phyloP scores from a whole-genome alignment of 1,140 invertebrate genomes.

The Leguminivora glycinivorella region DNA sequence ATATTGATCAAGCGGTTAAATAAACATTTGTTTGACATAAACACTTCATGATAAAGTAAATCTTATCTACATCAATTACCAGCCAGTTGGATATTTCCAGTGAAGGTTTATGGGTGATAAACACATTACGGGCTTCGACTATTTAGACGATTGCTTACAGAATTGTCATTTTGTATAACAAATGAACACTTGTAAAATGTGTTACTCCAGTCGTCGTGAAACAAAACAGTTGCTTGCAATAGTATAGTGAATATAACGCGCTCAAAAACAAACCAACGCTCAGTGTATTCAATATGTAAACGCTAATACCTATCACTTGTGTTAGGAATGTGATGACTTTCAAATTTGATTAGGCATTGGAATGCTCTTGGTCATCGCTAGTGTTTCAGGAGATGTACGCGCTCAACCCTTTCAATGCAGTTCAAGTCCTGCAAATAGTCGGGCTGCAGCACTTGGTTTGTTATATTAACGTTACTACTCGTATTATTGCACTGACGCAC shows the following conservation, averaged over 20 bases:
- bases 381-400: conserved; percentile 29
- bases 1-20: conserved; percentile 29
- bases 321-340: not conserved
- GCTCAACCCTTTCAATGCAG: conserved; percentile 42
- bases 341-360: conserved; percentile 31
- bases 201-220: not conserved
- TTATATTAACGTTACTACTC: conserved; percentile 24
- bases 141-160: not conserved
- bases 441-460: conserved; percentile 64
- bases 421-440: conserved; percentile 55
- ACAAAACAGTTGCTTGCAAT: not conserved
- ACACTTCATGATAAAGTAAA: not conserved
- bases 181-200: not conserved
- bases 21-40: conserved; percentile 12
- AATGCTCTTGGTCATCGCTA: conserved; percentile 11
- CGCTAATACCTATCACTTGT: not conserved
- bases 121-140: not conserved
- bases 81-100: not conserved
- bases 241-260: not conserved
- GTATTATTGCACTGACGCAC: conserved; percentile 1
- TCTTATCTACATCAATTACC: not conserved
- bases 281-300: too few species aligned
- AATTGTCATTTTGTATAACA: not conserved
- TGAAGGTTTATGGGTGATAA: not conserved
- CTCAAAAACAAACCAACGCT: too few species aligned